Conservation (phyloP, 2,797 vertebrate genomes). For the Sternotherus odoratus region DNA sequence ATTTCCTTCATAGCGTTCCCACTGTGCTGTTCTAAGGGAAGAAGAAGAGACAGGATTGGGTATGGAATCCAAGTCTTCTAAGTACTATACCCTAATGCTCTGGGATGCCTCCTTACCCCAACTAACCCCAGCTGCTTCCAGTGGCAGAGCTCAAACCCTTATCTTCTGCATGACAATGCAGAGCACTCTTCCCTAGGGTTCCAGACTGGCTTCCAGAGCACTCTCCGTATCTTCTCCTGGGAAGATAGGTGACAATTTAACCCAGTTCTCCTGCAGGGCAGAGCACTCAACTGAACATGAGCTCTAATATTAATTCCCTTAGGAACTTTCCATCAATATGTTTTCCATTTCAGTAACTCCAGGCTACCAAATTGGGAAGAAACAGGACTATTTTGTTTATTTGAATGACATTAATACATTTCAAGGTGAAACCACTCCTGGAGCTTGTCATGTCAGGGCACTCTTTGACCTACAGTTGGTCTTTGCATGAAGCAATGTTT, state of each 20-base stretch:
- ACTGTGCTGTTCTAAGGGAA: background rate
- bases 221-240: slow-evolving; percentile 9
- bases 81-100: background rate
- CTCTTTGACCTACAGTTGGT: background rate
- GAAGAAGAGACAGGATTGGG: background rate
- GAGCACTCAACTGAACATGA: background rate
- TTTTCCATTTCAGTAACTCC: background rate
- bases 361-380: background rate
- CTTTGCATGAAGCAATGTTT: background rate
- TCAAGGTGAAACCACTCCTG: background rate
- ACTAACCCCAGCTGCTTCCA: background rate
- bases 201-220: background rate
- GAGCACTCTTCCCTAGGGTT: background rate
- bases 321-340: background rate
- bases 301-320: background rate
- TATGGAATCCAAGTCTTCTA: background rate
- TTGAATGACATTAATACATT: background rate
- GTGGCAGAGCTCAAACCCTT: background rate
- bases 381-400: background rate
- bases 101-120: background rate
- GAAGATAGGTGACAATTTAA: background rate
- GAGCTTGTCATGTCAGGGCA: background rate
- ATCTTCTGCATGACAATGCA: background rate
- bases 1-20: background rate
- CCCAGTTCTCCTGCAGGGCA: background rate